phyloP scores from a whole-genome alignment of 2,113 vertebrate genomes.

The Tamias sibiricus region DNA sequence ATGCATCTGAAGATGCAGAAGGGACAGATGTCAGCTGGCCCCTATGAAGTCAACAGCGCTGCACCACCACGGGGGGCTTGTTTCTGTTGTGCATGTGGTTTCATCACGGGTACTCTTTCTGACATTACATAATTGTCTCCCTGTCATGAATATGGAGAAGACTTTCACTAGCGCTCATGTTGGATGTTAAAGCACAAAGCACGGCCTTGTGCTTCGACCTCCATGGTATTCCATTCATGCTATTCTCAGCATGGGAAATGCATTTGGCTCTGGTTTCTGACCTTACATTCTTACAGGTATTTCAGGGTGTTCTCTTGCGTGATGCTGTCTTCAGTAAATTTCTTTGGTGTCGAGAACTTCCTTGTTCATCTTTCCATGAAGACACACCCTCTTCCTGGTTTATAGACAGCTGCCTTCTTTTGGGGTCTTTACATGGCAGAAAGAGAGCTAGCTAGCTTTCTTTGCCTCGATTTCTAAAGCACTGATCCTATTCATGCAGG shows the following conservation, averaged over 20 bases:
- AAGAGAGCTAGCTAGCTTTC: neutral
- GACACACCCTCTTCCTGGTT: neutral
- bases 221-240: neutral
- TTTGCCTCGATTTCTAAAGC: neutral
- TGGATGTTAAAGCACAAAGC: conserved; percentile 10
- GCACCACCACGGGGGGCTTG: conserved; percentile 47
- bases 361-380: neutral
- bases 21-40: conserved; percentile 74
- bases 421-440: neutral
- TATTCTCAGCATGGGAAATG: neutral
- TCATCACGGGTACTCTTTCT: conserved; percentile 66
- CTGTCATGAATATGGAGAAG: conserved; percentile 38
- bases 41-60: conserved; percentile 50
- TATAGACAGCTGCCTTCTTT: neutral
- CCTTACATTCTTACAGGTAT: neutral
- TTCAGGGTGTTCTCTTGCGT: neutral
- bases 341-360: neutral
- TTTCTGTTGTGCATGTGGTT: neutral
- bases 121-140: conserved; percentile 55
- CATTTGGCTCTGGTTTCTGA: neutral
- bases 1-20: conserved; percentile 61
- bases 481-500: too few relatives aligned
- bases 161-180: neutral
- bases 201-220: neutral
- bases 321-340: neutral